Evolutionary conservation across 2,113 vertebrate genomes (phyloP).

Genomic region (Phaethon lepturus): DNA sequence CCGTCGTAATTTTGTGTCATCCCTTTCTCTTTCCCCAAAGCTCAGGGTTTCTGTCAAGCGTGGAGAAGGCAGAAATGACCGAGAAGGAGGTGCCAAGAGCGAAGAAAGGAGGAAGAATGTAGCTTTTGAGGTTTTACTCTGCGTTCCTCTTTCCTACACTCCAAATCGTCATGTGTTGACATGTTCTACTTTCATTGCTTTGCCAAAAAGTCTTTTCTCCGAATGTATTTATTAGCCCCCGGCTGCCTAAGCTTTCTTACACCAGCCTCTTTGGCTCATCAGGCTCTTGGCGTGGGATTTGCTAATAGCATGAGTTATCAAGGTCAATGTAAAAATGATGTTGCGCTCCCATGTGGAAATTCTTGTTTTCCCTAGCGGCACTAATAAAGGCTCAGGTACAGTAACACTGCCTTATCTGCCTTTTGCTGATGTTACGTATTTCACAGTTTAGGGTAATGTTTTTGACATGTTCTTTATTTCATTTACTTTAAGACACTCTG

Average conservation of each 20-base stretch:
- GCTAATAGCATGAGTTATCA: neutral
- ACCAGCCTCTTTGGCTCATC: neutral
- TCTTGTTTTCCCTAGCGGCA: neutral
- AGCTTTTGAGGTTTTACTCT: neutral
- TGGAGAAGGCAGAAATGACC: neutral
- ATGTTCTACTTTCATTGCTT: neutral
- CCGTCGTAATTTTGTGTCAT: fast-evolving
- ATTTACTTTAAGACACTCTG: neutral
- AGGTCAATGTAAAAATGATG: neutral
- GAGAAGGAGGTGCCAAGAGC: neutral
- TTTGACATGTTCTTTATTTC: slow-evolving; percentile 14
- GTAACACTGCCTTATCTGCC: neutral
- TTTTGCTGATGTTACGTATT: neutral
- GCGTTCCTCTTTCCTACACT: neutral
- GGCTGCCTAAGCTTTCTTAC: neutral
- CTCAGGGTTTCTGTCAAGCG: neutral
- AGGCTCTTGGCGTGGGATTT: neutral
- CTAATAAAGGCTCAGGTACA: neutral
- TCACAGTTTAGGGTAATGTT: neutral
- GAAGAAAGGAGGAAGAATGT: neutral
- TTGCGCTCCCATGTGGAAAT: neutral
- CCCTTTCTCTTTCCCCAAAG: neutral
- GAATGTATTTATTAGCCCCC: neutral
- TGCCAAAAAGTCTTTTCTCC: neutral
- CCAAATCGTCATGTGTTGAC: neutral